A percentile compares a stretch with the other conserved stretches of the same genome.
phyloP scores from a whole-genome alignment of 2,113 vertebrate genomes.

The Progne subis region DNA sequence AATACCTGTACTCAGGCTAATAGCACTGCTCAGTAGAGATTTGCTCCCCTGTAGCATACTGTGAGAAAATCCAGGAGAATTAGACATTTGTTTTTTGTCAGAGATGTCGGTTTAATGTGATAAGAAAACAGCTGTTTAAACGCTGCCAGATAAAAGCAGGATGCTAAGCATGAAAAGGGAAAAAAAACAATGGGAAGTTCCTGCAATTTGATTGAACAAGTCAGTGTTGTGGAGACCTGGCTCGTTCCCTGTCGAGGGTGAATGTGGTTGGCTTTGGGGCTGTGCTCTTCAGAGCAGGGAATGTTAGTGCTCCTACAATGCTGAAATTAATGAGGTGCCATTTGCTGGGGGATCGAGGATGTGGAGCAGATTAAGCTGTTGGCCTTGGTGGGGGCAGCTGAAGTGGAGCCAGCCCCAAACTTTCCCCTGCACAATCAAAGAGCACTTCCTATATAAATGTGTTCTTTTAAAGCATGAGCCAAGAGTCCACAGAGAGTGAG shows the following conservation, averaged over 20 bases:
- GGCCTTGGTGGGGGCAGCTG: background rate
- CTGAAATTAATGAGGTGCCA: background rate
- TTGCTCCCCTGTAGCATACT: background rate
- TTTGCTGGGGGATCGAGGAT: background rate
- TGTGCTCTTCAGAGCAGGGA: background rate
- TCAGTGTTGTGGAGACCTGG: background rate
- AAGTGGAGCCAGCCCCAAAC: background rate
- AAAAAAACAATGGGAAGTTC: background rate
- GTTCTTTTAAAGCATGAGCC: background rate
- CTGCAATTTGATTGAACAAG: background rate
- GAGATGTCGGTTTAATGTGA: background rate
- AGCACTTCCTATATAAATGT: background rate
- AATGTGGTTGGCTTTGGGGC: background rate
- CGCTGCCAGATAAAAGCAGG: background rate
- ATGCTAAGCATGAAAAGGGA: background rate
- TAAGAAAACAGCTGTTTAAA: constrained; percentile 39
- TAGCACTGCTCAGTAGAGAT: background rate
- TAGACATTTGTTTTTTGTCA: background rate
- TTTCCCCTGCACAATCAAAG: background rate
- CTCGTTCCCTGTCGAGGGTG: fast-evolving
- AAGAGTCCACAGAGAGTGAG: background rate
- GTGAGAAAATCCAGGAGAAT: background rate
- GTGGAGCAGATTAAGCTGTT: background rate
- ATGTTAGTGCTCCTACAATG: background rate
- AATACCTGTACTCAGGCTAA: background rate